Conservation (phyloP, 2,888 invertebrate genomes). For the Microctonus hyperodae region DNA sequence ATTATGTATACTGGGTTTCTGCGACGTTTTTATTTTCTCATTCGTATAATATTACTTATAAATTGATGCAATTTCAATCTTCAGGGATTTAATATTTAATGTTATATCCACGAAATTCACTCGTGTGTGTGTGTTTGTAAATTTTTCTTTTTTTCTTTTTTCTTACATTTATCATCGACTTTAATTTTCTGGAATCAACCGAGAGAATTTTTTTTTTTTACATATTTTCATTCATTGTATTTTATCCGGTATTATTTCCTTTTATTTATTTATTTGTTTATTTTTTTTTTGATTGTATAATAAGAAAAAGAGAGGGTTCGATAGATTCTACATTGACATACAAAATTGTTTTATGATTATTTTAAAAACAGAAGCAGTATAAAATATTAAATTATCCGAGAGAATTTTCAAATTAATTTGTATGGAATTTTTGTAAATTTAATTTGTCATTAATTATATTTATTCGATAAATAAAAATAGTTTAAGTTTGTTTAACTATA, state of each 20-base stretch:
- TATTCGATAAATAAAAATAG: constrained; percentile 6
- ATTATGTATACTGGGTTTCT: not conserved
- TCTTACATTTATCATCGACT: constrained; percentile 33
- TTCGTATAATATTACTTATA: not conserved
- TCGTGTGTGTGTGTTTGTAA: not conserved
- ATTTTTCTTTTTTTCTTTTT: constrained; percentile 17
- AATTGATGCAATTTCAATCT: constrained; percentile 11
- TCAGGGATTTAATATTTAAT: constrained; percentile 26
- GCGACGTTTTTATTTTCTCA: not conserved
- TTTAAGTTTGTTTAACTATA: not conserved
- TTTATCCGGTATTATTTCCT: constrained; percentile 45
- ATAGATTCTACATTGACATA: constrained; percentile 47
- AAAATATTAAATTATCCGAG: constrained; percentile 7
- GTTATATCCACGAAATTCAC: constrained; percentile 28
- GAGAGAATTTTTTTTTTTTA: constrained; percentile 35
- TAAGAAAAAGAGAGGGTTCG: constrained; percentile 56
- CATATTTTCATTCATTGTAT: constrained; percentile 44
- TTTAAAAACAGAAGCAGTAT: constrained; percentile 1
- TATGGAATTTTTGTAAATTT: not conserved
- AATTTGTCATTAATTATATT: not conserved
- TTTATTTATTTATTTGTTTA: constrained; percentile 34
- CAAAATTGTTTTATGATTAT: constrained; percentile 39
- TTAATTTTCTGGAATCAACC: constrained; percentile 42
- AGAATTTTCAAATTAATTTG: not conserved
- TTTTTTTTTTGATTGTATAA: constrained; percentile 41